Evolutionary conservation across 2,113 vertebrate genomes (phyloP), one percentile per base, ranked within the genome.

Genomic region (Trematomus loennbergii): DNA sequence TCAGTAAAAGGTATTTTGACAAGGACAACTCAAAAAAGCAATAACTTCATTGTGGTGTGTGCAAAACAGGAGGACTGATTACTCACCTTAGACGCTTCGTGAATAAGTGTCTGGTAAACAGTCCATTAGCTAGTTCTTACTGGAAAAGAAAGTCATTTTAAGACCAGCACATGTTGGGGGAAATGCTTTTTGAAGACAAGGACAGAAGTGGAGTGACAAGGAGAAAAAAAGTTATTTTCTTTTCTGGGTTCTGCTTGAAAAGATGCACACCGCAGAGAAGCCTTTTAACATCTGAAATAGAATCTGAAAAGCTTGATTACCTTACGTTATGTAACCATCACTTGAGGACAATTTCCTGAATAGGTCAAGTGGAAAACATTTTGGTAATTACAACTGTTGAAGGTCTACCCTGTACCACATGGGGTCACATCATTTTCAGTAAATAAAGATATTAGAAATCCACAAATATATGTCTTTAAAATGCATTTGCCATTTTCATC

Each of bases 21-120:
- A 61, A 53, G 40, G 22, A 36, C 36, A 36, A 40, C 36, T 64
- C 29, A 72, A 12, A 79, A 61, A 78, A 17, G 17, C 8, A 62
- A 54, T 57, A 9, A 11, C 15, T 80, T 68, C 7, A 3, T 40
- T 71, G 16, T 67, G 53, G 10, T 36, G 18, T n/a, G 33, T 43
- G 22, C 17, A 45, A 59, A 60, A 72, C 13, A 60, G 46, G 15
- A 81, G 69, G 54, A 50, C 13, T 20, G 50, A 61, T 8, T 33
- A 40, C 49, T 46, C 25, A 10, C 17, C 29, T 50, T 3, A 18
- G 15, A 15, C 10, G 52, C 53, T 25, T 46, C n/a, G 22, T 53
- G 64, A 63, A 52, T 86, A 36, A 62, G 46, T 29, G 18, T 62
- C 64, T 58, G 53, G 63, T 9, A 65, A 73, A 79, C 36, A 76